phyloP scores from a whole-genome alignment of 2,888 invertebrate genomes.

The Stegophylla sp. region DNA sequence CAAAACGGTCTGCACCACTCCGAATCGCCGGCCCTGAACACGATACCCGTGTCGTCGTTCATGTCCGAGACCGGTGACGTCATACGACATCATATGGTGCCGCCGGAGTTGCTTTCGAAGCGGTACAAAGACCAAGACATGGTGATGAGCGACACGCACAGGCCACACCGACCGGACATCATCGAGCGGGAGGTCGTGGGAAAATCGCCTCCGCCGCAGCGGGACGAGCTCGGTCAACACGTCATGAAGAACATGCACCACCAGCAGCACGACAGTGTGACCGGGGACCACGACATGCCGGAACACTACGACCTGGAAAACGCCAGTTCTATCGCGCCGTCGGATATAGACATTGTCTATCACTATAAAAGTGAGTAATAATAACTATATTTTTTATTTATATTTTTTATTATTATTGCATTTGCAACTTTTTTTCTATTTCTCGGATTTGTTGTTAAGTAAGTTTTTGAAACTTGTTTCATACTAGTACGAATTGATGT shows the following conservation, averaged over 20 bases:
- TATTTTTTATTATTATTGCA: neutral
- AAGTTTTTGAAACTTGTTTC: too few relatives aligned
- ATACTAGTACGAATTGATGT: too few relatives aligned
- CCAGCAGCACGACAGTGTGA: conserved; percentile 65
- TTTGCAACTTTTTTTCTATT: too few relatives aligned
- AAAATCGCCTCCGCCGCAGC: conserved; percentile 80
- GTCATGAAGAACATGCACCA: conserved; percentile 73
- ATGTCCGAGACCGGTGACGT: conserved; percentile 78
- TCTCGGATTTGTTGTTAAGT: too few relatives aligned
- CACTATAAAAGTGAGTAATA: conserved; percentile 79
- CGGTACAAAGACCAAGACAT: conserved; percentile 86
- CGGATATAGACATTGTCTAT: conserved; percentile 94
- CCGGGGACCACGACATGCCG: conserved; percentile 74
- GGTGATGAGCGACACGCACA: conserved; percentile 64
- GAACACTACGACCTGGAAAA: conserved; percentile 97
- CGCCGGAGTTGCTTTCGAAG: conserved; percentile 83
- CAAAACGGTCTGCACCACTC: conserved; percentile 62
- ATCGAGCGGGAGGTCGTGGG: conserved; percentile 88
- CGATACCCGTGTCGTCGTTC: conserved; percentile 68
- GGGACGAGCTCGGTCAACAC: conserved; percentile 81
- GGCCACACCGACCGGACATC: conserved; percentile 86
- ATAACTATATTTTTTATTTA: neutral
- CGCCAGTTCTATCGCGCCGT: conserved; percentile 95
- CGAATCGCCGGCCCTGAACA: conserved; percentile 61
- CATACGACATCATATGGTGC: conserved; percentile 76